These are phyloP conservation scores for Melanargia galathea DNA, from an alignment of 2,888 invertebrate genomes.

Conservation along the genomic window DNA sequence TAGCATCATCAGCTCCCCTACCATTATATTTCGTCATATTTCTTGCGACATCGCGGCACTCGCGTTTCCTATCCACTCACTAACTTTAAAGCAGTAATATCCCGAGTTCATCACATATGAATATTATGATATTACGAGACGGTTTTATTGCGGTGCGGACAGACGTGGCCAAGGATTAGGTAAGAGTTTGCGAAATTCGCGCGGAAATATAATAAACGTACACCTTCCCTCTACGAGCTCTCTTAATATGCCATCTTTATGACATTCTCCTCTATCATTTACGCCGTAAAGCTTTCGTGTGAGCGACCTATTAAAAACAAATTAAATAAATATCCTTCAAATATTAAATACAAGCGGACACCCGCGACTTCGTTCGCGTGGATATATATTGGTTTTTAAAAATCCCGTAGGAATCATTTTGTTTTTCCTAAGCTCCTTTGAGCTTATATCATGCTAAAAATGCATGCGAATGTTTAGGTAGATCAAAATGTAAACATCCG, in stretches of 20 bases:
- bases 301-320: slow-evolving; percentile 24
- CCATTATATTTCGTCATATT: too few relatives aligned
- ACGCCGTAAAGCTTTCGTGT: slow-evolving; percentile 43
- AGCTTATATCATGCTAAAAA: too few relatives aligned
- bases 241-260: slow-evolving; percentile 59
- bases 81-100: slow-evolving; percentile 61
- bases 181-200: slow-evolving; percentile 47
- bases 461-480: too few relatives aligned
- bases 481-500: too few relatives aligned
- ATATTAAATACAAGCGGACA: slow-evolving; percentile 4
- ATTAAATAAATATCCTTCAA: slow-evolving; percentile 15
- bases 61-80: slow-evolving; percentile 52
- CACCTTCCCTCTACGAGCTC: slow-evolving; percentile 49
- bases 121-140: slow-evolving; percentile 72
- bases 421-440: too few relatives aligned
- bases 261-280: slow-evolving; percentile 45
- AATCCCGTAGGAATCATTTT: too few relatives aligned
- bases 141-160: slow-evolving; percentile 73
- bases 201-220: slow-evolving; percentile 64
- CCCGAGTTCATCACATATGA: slow-evolving; percentile 70
- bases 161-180: slow-evolving; percentile 68
- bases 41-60: not conserved
- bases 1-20: too few relatives aligned
- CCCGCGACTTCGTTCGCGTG: too few relatives aligned
- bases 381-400: too few relatives aligned